Conservation (phyloP, 2,113 vertebrate genomes). For the Ailuropoda melanoleuca region DNA sequence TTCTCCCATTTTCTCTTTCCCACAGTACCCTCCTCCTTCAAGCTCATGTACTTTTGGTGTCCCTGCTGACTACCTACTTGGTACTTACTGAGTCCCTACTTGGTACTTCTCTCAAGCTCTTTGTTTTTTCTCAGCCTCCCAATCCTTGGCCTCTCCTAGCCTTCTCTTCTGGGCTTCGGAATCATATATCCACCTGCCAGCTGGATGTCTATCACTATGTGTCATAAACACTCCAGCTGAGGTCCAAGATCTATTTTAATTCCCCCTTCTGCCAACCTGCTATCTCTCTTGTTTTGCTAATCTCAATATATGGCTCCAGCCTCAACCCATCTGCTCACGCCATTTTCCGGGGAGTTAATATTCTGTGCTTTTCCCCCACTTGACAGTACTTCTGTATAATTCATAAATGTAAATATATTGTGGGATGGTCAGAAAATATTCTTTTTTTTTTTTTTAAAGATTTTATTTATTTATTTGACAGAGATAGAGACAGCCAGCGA, state of each 20-base stretch:
- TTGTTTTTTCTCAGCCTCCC: not conserved
- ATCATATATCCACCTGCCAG: not conserved
- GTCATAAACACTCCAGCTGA: not conserved
- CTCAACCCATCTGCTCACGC: not conserved
- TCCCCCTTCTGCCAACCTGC: not conserved
- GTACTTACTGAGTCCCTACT: not conserved
- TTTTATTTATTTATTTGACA: too few species aligned
- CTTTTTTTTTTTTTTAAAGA: too few species aligned
- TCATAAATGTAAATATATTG: not conserved
- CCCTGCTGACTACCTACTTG: not conserved
- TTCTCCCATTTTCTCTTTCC: not conserved
- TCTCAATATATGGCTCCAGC: not conserved
- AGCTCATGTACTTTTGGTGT: not conserved
- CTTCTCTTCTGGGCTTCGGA: not conserved
- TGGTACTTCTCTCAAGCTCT: not conserved
- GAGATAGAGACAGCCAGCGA: too few species aligned
- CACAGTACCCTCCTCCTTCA: not conserved
- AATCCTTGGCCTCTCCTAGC: not conserved
- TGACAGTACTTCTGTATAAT: not conserved
- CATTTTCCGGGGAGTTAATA: not conserved
- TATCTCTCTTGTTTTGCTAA: constrained; percentile 11
- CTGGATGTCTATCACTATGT: not conserved
- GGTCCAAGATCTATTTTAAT: not conserved
- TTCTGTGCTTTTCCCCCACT: not conserved
- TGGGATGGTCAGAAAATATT: not conserved